Conservation (phyloP, 2,888 invertebrate genomes). For the Drosophila neonasuta region DNA sequence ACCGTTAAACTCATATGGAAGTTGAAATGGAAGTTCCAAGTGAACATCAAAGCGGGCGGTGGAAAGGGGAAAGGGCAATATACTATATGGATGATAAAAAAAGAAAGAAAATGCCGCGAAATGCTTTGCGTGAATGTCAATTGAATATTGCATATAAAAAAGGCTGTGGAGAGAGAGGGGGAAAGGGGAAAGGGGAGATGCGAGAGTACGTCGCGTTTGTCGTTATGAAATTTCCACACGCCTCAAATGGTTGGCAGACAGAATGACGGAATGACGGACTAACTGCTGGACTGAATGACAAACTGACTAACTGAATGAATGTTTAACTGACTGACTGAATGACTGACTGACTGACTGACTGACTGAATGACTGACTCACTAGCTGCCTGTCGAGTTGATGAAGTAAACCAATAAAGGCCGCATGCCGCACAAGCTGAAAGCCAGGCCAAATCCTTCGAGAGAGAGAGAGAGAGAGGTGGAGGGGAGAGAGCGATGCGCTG, state of each 20-base stretch:
- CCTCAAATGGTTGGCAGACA: constrained; percentile 58
- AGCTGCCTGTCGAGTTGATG: constrained; percentile 72
- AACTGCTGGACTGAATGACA: not conserved
- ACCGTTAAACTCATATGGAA: constrained; percentile 67
- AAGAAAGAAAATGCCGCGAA: constrained; percentile 58
- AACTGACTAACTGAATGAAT: constrained; percentile 32
- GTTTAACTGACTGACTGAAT: constrained; percentile 4
- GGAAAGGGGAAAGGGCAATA: constrained; percentile 1
- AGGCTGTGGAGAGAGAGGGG: not conserved
- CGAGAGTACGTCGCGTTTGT: constrained; percentile 31
- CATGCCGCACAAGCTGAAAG: constrained; percentile 71
- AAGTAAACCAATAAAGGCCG: constrained; percentile 78
- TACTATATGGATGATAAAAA: constrained; percentile 7
- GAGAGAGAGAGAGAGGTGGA: not conserved
- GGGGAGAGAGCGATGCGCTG: constrained; percentile 34
- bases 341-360: constrained; percentile 18
- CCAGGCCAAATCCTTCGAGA: constrained; percentile 63
- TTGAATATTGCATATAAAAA: constrained; percentile 75
- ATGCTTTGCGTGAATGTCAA: constrained; percentile 73
- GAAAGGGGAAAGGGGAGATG: not conserved
- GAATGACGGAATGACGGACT: constrained; percentile 2
- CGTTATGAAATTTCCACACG: constrained; percentile 78
- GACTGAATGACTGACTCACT: constrained; percentile 31
- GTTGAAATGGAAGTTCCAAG: constrained; percentile 63
- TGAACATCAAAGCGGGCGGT: not conserved